Evolutionary conservation across 2,888 invertebrate genomes (phyloP), one percentile per base, ranked within the genome.

Genomic region (Formica aserva): DNA sequence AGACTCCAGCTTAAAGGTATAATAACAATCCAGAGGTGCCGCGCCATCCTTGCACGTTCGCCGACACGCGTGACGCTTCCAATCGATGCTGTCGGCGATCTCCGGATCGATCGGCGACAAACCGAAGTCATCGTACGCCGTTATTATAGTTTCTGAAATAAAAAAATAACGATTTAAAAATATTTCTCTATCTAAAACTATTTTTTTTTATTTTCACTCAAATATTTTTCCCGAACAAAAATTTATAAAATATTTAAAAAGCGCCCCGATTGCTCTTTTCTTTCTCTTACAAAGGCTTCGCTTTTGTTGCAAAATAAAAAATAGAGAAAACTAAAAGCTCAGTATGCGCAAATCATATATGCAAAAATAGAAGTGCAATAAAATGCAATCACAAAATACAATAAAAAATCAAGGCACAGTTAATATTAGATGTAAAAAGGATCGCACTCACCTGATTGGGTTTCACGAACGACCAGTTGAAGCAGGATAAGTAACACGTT

Each of bases 1-100:
- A 96, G 97, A 97, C 94, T 98, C 98, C 6, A 98, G 92, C n/a
- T 95, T 95, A 91, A 98, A 98, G 90, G 96, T 95, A 92, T 97
- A 98, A 81, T 96, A 95, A 91, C 98, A 98, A 35, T 96, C 95
- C 96, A 97, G 97, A 1, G 97, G 96, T 8, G 96, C 95, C 2
- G 93, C 95, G 0, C 95, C 96, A 85, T 95, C 95, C 32, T 92
- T 95, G 93, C 98, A 98, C 91, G 95, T 95, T 90, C 98, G 96
- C 41, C 96, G 95, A 93, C 98, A 98, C 0, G 97, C 96, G 91
- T 96, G 96, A 8, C 65, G 62, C 0, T 57, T 80, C 91, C 88
- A 88, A 45, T 89, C 84, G 1, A 89, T 45, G 35, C 77, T 67
- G 38, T 91, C 88, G 0, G 60, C 85, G 3, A 82, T 35, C 6